Base-by-base conservation (phyloP, 1,140 invertebrate species). In the Trissolcus basalis region DNA sequence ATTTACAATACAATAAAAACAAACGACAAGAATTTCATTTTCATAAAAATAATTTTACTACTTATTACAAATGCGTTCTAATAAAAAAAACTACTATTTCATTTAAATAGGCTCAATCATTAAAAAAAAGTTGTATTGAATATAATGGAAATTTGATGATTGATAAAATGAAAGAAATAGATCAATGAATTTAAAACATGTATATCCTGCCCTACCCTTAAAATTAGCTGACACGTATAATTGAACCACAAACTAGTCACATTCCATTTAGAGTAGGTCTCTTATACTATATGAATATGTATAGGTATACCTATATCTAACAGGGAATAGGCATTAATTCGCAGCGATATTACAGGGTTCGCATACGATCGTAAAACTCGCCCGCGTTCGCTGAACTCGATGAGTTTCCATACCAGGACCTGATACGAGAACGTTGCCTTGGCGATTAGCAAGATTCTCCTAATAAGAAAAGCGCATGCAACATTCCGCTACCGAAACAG, bases 401-500 rank as follows among this genome's bases (percentile, higher is more conserved):
- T 15, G 19, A 48, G 63, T 36, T 68, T 68, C 68, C 64, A 69
- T 68, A 65, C 53, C 36, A 41, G 58, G 58, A 39, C 51, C 55
- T 56, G 67, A 77, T 70, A 35, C 45, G 41, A 47, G 75, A 69
- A 63, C 64, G 64, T 69, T 77, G 53, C 68, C 69, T 68, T 36
- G 36, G 16, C 74, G 79, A 81, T 83, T 83, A 83, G 80, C 63
- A 51, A 73, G 77, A 77, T 79, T 73, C 73, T 81, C 77, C 77
- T 83, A 83, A 83, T 80, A 83, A 83, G 81, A 83, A 81, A 73
- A 83, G 63, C 68, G 61, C 77, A 81, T 80, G 63, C 60, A 75
- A 70, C 81, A 81, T 83, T 75, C 81, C 81, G 81, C 81, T 81
- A 83, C 49, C 56, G 77, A 78, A 80, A 83, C 81, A 83, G 81